Conservation (phyloP, 2,888 invertebrate genomes). For the Sesia apiformis region DNA sequence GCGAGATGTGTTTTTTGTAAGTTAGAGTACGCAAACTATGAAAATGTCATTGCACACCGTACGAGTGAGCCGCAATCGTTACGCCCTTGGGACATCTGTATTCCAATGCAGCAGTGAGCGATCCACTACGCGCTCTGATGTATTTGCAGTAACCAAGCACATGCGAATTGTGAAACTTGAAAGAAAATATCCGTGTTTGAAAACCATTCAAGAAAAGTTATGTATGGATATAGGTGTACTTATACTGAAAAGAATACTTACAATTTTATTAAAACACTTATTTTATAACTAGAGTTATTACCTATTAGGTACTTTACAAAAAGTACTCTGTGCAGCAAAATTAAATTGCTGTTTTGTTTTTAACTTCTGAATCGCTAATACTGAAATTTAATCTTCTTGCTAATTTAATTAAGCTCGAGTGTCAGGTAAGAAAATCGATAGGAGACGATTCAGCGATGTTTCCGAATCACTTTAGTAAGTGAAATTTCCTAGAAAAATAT, state of each 20-base stretch:
- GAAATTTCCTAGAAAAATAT: not conserved
- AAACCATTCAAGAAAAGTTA: too few species aligned
- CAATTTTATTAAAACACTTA: too few species aligned
- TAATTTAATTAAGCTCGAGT: constrained; percentile 31
- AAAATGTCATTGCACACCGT: not conserved
- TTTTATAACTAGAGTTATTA: too few species aligned
- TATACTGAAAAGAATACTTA: too few species aligned
- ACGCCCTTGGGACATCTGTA: constrained; percentile 2
- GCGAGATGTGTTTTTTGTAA: not conserved
- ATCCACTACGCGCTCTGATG: constrained; percentile 13
- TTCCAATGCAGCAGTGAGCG: constrained; percentile 9
- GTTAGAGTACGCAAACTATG: not conserved
- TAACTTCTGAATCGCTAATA: constrained; percentile 3
- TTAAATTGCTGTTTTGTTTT: not conserved
- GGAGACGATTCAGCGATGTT: not conserved
- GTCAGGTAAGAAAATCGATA: constrained; percentile 14
- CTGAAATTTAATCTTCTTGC: constrained; percentile 28
- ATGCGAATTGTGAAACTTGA: too few species aligned
- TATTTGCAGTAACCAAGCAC: constrained; percentile 11
- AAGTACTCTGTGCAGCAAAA: too few species aligned
- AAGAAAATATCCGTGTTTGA: too few species aligned
- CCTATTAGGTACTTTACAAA: too few species aligned
- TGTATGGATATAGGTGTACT: too few species aligned
- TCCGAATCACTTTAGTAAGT: not conserved
- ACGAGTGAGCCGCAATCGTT: not conserved